Conservation (phyloP, 2,888 invertebrate genomes). For the Aphidius colemani region DNA sequence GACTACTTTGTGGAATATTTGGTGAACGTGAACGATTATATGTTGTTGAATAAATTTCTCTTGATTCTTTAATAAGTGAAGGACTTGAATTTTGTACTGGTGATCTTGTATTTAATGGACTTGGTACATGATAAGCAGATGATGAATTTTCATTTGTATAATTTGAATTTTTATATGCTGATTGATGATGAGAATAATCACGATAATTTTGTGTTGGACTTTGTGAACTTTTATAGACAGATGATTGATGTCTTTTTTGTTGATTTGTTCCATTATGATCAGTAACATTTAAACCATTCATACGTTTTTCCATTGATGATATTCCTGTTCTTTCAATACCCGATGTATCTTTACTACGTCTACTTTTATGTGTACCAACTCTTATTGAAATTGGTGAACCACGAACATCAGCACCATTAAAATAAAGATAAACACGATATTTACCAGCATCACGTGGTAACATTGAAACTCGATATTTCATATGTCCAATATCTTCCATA, state of each 20-base stretch:
- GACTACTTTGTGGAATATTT: slow-evolving; percentile 38
- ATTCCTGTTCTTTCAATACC: slow-evolving; percentile 46
- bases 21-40: slow-evolving; percentile 41
- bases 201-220: slow-evolving; percentile 45
- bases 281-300: slow-evolving; percentile 48
- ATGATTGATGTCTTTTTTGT: slow-evolving; percentile 31
- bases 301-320: slow-evolving; percentile 51
- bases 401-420: slow-evolving; percentile 81
- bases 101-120: slow-evolving; percentile 44
- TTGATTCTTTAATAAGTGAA: slow-evolving; percentile 49
- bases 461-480: slow-evolving; percentile 77
- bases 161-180: slow-evolving; percentile 46
- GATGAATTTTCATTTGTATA: slow-evolving; percentile 37
- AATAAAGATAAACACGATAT: slow-evolving; percentile 86
- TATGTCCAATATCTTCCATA: slow-evolving; percentile 77
- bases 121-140: slow-evolving; percentile 36
- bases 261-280: slow-evolving; percentile 26
- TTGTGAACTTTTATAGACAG: slow-evolving; percentile 45
- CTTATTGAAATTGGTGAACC: slow-evolving; percentile 88
- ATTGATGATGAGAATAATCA: slow-evolving; percentile 41
- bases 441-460: slow-evolving; percentile 80
- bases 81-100: slow-evolving; percentile 45
- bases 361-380: slow-evolving; percentile 75
- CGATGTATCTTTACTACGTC: slow-evolving; percentile 47
- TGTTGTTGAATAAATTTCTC: slow-evolving; percentile 49